Evolutionary conservation across 2,888 invertebrate genomes (phyloP).

Genomic region (Sarcophaga subvicina): DNA sequence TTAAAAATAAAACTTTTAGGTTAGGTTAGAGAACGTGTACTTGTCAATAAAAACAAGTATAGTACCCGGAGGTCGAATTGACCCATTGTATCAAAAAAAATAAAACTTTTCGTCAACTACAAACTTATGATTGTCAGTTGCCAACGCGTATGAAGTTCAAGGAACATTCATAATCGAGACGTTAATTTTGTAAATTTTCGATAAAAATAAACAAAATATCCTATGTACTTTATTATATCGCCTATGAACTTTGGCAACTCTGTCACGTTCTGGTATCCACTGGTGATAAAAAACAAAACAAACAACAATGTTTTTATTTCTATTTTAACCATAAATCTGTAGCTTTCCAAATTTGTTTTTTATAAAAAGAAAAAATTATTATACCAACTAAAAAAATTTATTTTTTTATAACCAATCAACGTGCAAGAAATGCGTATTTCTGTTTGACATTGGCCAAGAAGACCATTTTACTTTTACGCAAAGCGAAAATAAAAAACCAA

Average conservation of each 20-base stretch:
- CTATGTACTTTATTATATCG: too few relatives aligned
- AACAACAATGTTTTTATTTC: not conserved
- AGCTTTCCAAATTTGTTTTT: not conserved
- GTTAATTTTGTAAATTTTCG: too few relatives aligned
- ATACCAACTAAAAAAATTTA: not conserved
- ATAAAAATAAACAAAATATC: not conserved
- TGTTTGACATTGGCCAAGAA: constrained; percentile 16
- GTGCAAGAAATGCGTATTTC: constrained; percentile 19
- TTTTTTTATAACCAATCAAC: not conserved
- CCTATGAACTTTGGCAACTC: not conserved
- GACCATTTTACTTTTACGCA: not conserved
- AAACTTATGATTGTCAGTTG: too few relatives aligned
- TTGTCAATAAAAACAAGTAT: too few relatives aligned
- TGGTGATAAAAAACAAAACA: constrained; percentile 19
- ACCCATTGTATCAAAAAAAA: too few relatives aligned
- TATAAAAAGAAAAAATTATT: not conserved
- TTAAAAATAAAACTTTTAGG: too few relatives aligned
- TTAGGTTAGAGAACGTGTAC: too few relatives aligned
- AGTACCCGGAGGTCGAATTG: too few relatives aligned
- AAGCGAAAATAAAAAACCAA: not conserved
- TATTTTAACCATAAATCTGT: constrained; percentile 1
- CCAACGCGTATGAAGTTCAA: too few relatives aligned
- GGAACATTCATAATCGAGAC: too few relatives aligned
- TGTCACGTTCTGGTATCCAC: not conserved
- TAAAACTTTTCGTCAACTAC: too few relatives aligned